Evolutionary conservation across 2,888 invertebrate genomes (phyloP).

Genomic region (Acanthococcus lagerstroemiae): DNA sequence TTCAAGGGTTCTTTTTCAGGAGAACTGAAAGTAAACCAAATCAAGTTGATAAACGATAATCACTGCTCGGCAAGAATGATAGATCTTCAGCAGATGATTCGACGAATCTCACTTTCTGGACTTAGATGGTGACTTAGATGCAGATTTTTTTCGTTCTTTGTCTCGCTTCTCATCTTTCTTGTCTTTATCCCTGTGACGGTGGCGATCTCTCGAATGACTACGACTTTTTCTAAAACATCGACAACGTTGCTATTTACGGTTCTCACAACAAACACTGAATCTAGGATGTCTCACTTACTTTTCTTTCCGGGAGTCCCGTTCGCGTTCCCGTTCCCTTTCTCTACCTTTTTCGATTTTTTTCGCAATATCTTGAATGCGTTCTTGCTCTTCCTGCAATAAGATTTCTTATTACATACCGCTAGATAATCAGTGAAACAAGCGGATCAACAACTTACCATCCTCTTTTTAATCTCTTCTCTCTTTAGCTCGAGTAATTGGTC

Average conservation of each 20-base stretch:
- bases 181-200: constrained; percentile 36
- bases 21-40: neutral
- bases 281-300: too few relatives aligned
- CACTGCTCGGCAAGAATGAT: too few relatives aligned
- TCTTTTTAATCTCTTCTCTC: constrained; percentile 88
- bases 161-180: constrained; percentile 42
- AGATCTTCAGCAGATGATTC: too few relatives aligned
- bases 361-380: constrained; percentile 50
- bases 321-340: constrained; percentile 37
- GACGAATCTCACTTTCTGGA: constrained; percentile 2
- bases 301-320: constrained; percentile 42
- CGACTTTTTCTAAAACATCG: constrained; percentile 41
- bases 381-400: constrained; percentile 58
- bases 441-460: constrained; percentile 55
- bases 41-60: neutral
- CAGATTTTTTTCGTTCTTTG: constrained; percentile 36
- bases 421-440: too few relatives aligned
- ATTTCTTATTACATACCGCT: neutral
- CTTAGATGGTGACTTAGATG: constrained; percentile 18
- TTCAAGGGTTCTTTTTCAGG: constrained; percentile 7
- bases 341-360: constrained; percentile 39
- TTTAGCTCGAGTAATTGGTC: constrained; percentile 89
- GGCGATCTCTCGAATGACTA: constrained; percentile 35
- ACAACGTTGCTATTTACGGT: too few relatives aligned
- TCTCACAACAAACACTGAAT: too few relatives aligned